Base-by-base conservation (phyloP, 2,888 invertebrate species). In the Stenurella melanura region DNA sequence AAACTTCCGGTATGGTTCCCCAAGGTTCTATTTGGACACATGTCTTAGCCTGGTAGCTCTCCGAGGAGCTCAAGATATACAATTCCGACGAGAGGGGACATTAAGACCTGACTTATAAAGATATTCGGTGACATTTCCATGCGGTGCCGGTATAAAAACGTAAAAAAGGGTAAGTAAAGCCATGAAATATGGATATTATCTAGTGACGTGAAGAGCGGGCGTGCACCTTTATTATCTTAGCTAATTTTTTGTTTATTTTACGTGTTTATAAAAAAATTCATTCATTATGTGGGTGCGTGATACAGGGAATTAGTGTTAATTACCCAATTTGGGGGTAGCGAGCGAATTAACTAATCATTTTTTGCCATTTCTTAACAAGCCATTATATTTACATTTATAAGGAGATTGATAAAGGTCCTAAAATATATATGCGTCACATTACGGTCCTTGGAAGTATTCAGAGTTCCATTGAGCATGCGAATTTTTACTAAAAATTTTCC, bases 1-100 rank as follows among this genome's bases (percentile, higher is more conserved):
- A 74, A 79, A 78, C 78, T 81, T 79, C 79, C 78, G 72, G 66
- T 75, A 79, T 75, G 70, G 79, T 77, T 81, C 81, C 81, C 81
- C 68, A 70, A 76, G 81, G 81, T 74, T 81, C 79, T 74, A 81
- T 81, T 81, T 79, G 74, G 77, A 78, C 79, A 79, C 77, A 76
- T 78, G 81, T 79, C 79, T 73, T 64, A 66, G 61, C 73, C 63
- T 34, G 57, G 74, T 73, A 61, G 69, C 75, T 63, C 73, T 72
- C 78, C 68, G 73, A 78, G 75, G 78, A 64, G 72, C 67, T 57
- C 61, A 58, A 72, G 72, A 78, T 77, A 75, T 80, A 79, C 73
- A 73, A 75, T 78, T 66, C 60, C 66, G 75, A 71, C 66, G 66
- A 58, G 75, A 71, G 75, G 75, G 42, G 42, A 75, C 75, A 71